Evolutionary conservation across 2,888 invertebrate species (phyloP), one percentile per base, ranked within the genome.

Genomic region (Sesia apiformis): DNA sequence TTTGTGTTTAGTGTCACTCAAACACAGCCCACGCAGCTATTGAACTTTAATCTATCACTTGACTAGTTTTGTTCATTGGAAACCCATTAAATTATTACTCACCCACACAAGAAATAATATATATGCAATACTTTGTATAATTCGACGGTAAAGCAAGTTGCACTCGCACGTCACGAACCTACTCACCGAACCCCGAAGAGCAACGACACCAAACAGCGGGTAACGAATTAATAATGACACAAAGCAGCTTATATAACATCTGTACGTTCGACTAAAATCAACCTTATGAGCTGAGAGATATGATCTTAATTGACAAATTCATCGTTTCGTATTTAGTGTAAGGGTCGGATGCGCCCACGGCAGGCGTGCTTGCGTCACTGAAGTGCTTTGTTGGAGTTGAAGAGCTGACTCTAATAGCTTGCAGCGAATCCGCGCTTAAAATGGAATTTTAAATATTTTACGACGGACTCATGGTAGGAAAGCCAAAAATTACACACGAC

Each of bases 351-450:
- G 74, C 74, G 79, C 78, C 72, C 64, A 73, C 72, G 77, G 79
- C 81, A 72, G 65, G 73, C 79, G 72, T 74, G 78, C 74, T 76
- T 74, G 73, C 80, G 78, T 81, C 81, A 77, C 80, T 81, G 80
- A 73, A 76, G 78, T 84, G 81, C 85, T 87, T 87, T 87, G 87
- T 87, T 88, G 84, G 81, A 80, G 72, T 76, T 87, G 83, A 85
- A 87, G 85, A 81, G 86, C 81, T 84, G 85, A 81, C 83, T 86
- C 81, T 87, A 89, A 88, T 87, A 88, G 87, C 86, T 84, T 83
- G 83, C 85, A 84, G 81, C 83, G 79, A 78, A 84, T 85, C 81
- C 74, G 70, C 70, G 84, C 79, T 84, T 84, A 81, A 86, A 86
- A 84, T 86, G 81, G 73, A 83, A 81, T 84, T 82, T 84, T 85